A percentile compares a stretch with the other conserved stretches of the same genome.
Evolutionary conservation across 2,113 vertebrate genomes (phyloP).

Genomic region (Pandion haliaetus): DNA sequence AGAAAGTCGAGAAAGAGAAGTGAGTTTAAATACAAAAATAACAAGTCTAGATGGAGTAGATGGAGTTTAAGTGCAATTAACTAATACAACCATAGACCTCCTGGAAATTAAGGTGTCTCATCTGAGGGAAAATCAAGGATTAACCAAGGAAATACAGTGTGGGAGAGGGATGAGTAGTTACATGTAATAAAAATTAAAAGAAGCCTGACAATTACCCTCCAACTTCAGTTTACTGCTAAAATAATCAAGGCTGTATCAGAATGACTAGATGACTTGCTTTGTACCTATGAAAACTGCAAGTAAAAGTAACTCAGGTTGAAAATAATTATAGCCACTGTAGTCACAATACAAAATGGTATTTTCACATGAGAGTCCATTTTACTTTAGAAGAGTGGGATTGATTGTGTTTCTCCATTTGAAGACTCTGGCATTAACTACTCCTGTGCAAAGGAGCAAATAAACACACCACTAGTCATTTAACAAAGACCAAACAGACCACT

Average conservation of each 20-base stretch:
- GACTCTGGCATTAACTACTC: background rate
- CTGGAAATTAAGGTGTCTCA: background rate
- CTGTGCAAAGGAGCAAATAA: background rate
- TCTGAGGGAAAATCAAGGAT: background rate
- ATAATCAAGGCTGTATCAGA: background rate
- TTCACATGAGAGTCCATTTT: rapidly evolving
- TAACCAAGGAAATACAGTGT: background rate
- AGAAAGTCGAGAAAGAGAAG: background rate
- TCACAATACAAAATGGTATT: background rate
- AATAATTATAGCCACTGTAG: background rate
- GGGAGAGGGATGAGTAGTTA: background rate
- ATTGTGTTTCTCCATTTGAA: background rate
- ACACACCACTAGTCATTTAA: background rate
- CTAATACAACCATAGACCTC: background rate
- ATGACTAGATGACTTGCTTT: background rate
- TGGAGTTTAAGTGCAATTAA: background rate
- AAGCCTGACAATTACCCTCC: background rate
- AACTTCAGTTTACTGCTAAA: background rate
- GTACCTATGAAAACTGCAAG: background rate
- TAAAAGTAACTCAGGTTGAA: background rate
- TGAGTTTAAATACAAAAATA: background rate
- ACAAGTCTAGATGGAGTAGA: background rate
- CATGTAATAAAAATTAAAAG: background rate
- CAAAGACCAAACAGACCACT: background rate
- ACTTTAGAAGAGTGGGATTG: background rate